phyloP scores from a whole-genome alignment of 1,140 invertebrate species.

The Harpegnathos saltator region DNA sequence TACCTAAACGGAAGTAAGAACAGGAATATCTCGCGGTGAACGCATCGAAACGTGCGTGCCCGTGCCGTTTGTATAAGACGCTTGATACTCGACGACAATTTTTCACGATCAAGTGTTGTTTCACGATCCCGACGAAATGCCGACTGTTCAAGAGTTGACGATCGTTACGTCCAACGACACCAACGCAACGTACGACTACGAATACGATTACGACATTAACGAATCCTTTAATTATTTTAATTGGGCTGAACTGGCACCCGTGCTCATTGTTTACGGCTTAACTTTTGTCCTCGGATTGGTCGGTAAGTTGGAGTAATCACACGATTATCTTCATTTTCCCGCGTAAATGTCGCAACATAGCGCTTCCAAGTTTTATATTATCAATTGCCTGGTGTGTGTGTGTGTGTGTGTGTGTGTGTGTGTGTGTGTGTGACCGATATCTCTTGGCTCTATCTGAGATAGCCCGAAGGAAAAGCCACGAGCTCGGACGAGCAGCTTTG shows the following conservation, averaged over 20 bases:
- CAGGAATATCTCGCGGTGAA: slow-evolving; percentile 18
- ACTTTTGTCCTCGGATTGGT: slow-evolving; percentile 88
- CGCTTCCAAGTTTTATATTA: too few species aligned
- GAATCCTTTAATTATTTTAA: slow-evolving; percentile 83
- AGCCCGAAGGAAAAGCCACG: too few species aligned
- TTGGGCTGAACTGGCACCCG: slow-evolving; percentile 88
- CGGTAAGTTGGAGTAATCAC: slow-evolving; percentile 84
- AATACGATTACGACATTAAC: slow-evolving; percentile 86
- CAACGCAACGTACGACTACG: slow-evolving; percentile 73
- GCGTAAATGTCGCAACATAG: too few species aligned
- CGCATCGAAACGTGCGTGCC: too few species aligned
- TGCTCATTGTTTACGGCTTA: slow-evolving; percentile 88
- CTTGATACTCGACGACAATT: too few species aligned
- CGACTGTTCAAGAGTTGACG: slow-evolving; percentile 25
- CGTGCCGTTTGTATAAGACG: too few species aligned
- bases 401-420: too few species aligned
- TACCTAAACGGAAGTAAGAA: not conserved
- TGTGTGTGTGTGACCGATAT: too few species aligned
- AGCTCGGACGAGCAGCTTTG: not conserved
- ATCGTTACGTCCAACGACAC: slow-evolving; percentile 64
- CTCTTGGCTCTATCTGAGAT: too few species aligned
- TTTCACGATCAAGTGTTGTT: too few species aligned
- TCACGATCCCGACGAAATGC: not conserved
- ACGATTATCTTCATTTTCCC: too few species aligned
- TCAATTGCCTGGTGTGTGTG: too few species aligned